Evolutionary conservation across 2,797 vertebrate species (phyloP), one percentile per base, ranked within the genome.

Genomic region (Danionella dracula): DNA sequence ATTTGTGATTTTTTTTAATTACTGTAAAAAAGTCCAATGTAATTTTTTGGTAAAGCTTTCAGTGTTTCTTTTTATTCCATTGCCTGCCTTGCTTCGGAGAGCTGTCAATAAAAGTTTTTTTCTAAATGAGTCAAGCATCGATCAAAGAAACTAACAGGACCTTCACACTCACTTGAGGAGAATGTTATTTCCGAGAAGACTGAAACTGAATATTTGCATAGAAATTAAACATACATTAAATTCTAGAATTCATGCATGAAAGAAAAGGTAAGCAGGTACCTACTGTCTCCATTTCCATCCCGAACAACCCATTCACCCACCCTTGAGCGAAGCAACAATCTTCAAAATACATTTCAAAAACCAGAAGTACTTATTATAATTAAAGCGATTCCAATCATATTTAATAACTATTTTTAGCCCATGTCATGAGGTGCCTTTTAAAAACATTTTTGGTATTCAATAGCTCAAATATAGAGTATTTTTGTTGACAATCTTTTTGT

Each of bases 241-340:
- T 27, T 3, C 23, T 3, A 27, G 4, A 42, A 27, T 76, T 68
- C 69, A 72, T 83, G 77, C 78, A 79, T 76, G 72, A 82, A 84
- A 79, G 75, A 76, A 83, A 78, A 69, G 75, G 66, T 63, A 71
- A 57, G 3, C 35, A 37, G 76, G 53, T 75, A 41, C 60, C n/a
- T 53, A 40, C 23, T n/a, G 29, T 55, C 32, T 32, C 21, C 51
- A 21, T 37, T 2, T 58, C 29, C n/a, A n/a, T n/a, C n/a, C n/a
- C n/a, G n/a, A n/a, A n/a, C n/a, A n/a, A n/a, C n/a, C 54, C 34
- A 40, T 34, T 15, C 53, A 32, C 20, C 37, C 38, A 31, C 42
- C 44, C 31, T n/a, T 17, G 5, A 23, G 56, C 27, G 13, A 23
- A n/a, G 38, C 37, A 56, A 41, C 12, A 17, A 55, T 32, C 53